Evolutionary conservation across 2,797 vertebrate genomes (phyloP).

Genomic region (Dicrostonyx torquatus): DNA sequence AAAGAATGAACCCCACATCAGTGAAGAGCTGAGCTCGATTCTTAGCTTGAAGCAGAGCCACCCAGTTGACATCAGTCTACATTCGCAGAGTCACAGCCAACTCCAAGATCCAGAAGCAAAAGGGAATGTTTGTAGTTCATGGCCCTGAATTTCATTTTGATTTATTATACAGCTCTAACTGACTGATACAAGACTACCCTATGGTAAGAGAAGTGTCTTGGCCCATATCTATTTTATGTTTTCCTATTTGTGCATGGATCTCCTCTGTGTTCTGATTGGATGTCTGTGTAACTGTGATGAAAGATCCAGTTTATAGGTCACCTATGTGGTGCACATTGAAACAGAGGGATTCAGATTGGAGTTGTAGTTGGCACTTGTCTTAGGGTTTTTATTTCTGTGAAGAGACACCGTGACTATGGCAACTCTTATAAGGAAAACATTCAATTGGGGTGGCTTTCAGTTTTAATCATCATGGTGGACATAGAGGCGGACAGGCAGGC

Average conservation of each 20-base stretch:
- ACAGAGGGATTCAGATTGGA: background rate
- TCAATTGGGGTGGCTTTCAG: background rate
- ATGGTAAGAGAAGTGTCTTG: background rate
- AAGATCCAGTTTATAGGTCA: background rate
- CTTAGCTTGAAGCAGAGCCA: constrained; percentile 3
- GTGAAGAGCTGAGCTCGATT: background rate
- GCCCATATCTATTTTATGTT: background rate
- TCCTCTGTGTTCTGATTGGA: background rate
- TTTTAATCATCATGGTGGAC: background rate
- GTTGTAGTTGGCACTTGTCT: background rate
- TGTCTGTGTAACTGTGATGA: background rate
- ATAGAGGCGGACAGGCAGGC: background rate
- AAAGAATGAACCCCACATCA: background rate
- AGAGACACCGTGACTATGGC: background rate
- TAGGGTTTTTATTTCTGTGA: background rate
- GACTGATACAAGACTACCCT: background rate
- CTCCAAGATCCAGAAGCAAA: background rate
- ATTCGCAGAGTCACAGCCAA: background rate
- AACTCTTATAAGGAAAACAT: background rate
- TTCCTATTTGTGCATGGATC: background rate
- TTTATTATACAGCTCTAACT: constrained; percentile 28
- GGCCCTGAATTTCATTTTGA: background rate
- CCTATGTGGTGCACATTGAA: background rate
- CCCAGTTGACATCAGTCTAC: background rate
- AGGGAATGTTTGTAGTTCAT: constrained; percentile 2